Evolutionary conservation across 1,140 invertebrate genomes (phyloP).

Genomic region (Scaptodrosophila lebanonensis): DNA sequence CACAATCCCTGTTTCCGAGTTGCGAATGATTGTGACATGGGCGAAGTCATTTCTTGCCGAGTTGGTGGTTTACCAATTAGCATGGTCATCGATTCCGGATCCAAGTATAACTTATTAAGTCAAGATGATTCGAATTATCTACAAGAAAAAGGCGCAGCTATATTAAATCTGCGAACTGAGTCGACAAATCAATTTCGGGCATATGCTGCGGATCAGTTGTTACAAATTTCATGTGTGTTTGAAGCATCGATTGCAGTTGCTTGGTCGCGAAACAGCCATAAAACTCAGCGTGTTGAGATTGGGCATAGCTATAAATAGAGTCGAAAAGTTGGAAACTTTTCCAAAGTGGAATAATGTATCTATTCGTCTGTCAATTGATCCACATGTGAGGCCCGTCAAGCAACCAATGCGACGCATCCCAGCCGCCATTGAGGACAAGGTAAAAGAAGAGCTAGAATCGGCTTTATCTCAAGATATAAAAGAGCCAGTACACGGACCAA

Average conservation of each 20-base stretch:
- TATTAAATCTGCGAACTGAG: conserved; percentile 1
- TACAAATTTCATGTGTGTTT: conserved; percentile 7
- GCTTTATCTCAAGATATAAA: conserved; percentile 9
- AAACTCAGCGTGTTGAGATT: conserved; percentile 13
- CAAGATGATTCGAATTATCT: conserved; percentile 1
- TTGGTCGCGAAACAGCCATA: conserved; percentile 11
- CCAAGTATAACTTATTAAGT: conserved; percentile 1
- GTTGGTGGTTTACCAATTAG: neutral
- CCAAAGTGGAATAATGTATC: conserved; percentile 7
- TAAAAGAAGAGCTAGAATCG: conserved; percentile 6
- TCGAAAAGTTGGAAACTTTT: conserved; percentile 13
- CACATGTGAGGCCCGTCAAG: conserved; percentile 3
- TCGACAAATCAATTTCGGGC: conserved; percentile 6
- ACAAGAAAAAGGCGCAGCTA: neutral
- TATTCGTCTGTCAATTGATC: conserved; percentile 10
- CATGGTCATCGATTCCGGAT: conserved; percentile 12
- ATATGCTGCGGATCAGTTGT: too few relatives aligned
- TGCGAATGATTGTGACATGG: neutral
- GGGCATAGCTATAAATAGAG: conserved; percentile 2
- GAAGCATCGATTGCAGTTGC: conserved; percentile 17
- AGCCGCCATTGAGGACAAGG: conserved; percentile 12
- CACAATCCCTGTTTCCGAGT: conserved; percentile 3
- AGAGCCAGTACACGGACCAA: conserved; percentile 16
- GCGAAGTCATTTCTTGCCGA: conserved; percentile 7
- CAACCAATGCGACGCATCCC: conserved; percentile 14